A percentile compares a stretch with the other conserved stretches of the same genome.
Evolutionary conservation across 2,888 invertebrate genomes (phyloP).

Genomic region (Horisme vitalbata): DNA sequence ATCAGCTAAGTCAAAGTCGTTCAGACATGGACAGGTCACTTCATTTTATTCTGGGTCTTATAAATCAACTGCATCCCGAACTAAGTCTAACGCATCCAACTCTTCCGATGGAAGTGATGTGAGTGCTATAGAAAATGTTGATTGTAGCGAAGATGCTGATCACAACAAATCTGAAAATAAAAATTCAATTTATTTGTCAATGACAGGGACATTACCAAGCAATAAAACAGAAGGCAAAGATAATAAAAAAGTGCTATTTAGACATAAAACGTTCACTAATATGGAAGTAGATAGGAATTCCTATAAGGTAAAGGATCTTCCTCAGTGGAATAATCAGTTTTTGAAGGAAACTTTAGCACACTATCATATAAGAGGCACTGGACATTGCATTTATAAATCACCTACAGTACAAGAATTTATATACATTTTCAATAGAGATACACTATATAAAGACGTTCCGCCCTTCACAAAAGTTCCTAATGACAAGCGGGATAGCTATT

Average conservation of each 20-base stretch:
- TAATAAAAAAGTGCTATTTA: conserved; percentile 71
- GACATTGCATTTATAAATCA: conserved; percentile 73
- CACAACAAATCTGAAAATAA: conserved; percentile 47
- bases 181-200: conserved; percentile 60
- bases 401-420: conserved; percentile 73
- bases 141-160: conserved; percentile 60
- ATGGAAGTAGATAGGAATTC: conserved; percentile 72
- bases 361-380: conserved; percentile 76
- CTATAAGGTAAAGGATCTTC: conserved; percentile 54
- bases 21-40: conserved; percentile 55
- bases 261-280: conserved; percentile 77
- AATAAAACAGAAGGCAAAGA: conserved; percentile 51
- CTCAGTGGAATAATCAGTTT: conserved; percentile 61
- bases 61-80: conserved; percentile 54
- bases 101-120: conserved; percentile 64
- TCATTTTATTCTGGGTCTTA: conserved; percentile 42
- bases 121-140: conserved; percentile 77
- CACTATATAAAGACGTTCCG: conserved; percentile 58
- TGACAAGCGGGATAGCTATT: conserved; percentile 65
- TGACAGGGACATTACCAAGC: conserved; percentile 71
- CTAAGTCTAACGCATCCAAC: conserved; percentile 64
- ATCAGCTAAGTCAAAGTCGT: conserved; percentile 75
- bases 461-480: conserved; percentile 60
- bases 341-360: conserved; percentile 68
- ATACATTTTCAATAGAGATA: conserved; percentile 74